Evolutionary conservation across 1,140 invertebrate genomes (phyloP).

Genomic region (Lethrus apterus): DNA sequence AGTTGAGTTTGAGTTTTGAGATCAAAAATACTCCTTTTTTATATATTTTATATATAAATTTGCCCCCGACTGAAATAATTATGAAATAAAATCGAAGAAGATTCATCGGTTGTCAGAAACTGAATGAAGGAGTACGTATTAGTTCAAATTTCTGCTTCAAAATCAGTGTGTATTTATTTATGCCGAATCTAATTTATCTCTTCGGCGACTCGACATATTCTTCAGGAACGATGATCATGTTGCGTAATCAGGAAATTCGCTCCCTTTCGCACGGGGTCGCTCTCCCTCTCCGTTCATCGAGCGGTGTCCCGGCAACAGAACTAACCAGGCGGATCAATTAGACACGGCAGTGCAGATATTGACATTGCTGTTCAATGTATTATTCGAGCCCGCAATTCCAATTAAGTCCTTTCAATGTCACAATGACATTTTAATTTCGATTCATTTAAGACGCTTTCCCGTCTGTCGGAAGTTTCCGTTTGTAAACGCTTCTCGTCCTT

Average conservation of each 20-base stretch:
- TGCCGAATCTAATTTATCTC: constrained; percentile 12
- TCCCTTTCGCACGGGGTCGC: not conserved
- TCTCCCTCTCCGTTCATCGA: not conserved
- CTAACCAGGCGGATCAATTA: constrained; percentile 25
- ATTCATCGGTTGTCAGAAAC: no score
- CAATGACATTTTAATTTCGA: constrained; percentile 32
- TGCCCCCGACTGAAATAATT: no score
- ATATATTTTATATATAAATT: no score
- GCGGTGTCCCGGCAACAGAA: constrained; percentile 15
- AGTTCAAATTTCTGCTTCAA: no score
- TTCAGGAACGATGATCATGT: constrained; percentile 2
- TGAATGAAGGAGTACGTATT: no score
- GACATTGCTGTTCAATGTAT: constrained; percentile 32
- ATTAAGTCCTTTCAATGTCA: constrained; percentile 29
- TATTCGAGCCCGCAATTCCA: constrained; percentile 29
- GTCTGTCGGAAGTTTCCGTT: not conserved
- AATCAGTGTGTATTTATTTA: constrained; percentile 10
- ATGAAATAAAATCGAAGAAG: no score
- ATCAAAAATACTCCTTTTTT: no score
- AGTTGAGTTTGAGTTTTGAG: no score
- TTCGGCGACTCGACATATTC: constrained; percentile 12
- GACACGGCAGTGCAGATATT: constrained; percentile 28
- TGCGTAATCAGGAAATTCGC: constrained; percentile 12
- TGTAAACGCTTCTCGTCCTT: constrained; percentile 8
- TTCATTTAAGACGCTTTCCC: constrained; percentile 28